Evolutionary conservation across 2,888 invertebrate species (phyloP).

Genomic region (Ophraella communa): DNA sequence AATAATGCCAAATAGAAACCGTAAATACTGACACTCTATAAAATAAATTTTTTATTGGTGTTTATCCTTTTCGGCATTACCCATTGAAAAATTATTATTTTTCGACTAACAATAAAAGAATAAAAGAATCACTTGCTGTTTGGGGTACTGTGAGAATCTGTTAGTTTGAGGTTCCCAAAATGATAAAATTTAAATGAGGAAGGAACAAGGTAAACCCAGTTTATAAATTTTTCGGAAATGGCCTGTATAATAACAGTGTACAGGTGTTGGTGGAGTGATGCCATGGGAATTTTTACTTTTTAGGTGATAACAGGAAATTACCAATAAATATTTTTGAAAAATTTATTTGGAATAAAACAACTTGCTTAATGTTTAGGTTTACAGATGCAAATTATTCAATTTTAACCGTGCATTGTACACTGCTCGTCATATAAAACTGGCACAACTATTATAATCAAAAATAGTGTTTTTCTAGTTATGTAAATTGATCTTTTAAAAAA

Average conservation of each 20-base stretch:
- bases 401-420: too few relatives aligned
- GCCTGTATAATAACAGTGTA: too few relatives aligned
- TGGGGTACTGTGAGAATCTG: slow-evolving; percentile 40
- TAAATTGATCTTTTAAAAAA: too few relatives aligned
- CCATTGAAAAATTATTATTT: slow-evolving; percentile 30
- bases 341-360: too few relatives aligned
- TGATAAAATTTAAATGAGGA: slow-evolving; percentile 40
- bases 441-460: too few relatives aligned
- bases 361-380: too few relatives aligned
- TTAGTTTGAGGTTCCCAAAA: slow-evolving; percentile 36
- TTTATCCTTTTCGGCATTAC: slow-evolving; percentile 10
- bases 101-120: slow-evolving; percentile 3
- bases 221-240: neutral
- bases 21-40: neutral
- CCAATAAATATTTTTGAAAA: neutral
- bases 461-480: too few relatives aligned
- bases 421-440: too few relatives aligned
- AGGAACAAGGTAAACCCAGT: neutral
- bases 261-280: neutral
- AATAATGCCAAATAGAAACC: neutral
- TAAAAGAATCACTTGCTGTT: slow-evolving; percentile 32
- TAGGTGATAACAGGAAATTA: neutral
- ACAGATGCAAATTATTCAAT: too few relatives aligned
- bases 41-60: neutral
- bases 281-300: neutral